These are phyloP conservation scores for Isaurus tuberculatus DNA, from an alignment of 92 coral and sea anemone species.

Conservation along the genomic window DNA sequence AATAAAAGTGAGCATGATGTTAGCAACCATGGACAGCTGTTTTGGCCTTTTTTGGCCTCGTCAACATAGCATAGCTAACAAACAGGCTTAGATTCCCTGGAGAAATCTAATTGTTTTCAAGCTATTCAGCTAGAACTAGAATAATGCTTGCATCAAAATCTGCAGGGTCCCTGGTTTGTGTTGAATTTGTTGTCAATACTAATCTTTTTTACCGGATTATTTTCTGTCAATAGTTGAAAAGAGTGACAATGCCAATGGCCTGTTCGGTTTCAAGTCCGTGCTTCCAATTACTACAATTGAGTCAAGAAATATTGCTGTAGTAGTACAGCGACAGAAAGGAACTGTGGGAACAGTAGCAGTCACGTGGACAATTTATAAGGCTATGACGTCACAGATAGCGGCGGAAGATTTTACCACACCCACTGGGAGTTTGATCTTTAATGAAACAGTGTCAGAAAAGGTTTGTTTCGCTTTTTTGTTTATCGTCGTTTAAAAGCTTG, in stretches of 20 bases:
- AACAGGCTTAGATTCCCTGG: no score
- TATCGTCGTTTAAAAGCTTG: no score
- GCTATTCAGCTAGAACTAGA: no score
- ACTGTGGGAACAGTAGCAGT: slow-evolving; percentile 69
- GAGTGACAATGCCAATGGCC: slow-evolving; percentile 98
- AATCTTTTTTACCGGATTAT: neutral
- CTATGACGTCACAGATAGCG: slow-evolving; percentile 63
- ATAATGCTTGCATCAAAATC: neutral
- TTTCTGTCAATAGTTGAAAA: slow-evolving; percentile 71
- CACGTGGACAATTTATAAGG: slow-evolving; percentile 77
- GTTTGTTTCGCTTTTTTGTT: neutral
- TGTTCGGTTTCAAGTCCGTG: slow-evolving; percentile 80
- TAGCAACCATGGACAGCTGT: no score
- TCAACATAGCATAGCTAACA: no score
- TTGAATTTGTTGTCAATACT: neutral
- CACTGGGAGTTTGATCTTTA: slow-evolving; percentile 74
- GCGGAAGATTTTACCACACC: slow-evolving; percentile 71
- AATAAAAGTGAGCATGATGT: no score
- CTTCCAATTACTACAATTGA: slow-evolving; percentile 63
- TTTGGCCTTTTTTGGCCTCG: no score
- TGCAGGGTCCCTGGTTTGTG: neutral
- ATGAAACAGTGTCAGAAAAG: slow-evolving; percentile 64
- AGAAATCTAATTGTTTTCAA: no score
- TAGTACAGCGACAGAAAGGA: slow-evolving; percentile 71
- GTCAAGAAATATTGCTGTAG: slow-evolving; percentile 64